Evolutionary conservation across 2,113 vertebrate species (phyloP).

Genomic region (Archilochus colubris): DNA sequence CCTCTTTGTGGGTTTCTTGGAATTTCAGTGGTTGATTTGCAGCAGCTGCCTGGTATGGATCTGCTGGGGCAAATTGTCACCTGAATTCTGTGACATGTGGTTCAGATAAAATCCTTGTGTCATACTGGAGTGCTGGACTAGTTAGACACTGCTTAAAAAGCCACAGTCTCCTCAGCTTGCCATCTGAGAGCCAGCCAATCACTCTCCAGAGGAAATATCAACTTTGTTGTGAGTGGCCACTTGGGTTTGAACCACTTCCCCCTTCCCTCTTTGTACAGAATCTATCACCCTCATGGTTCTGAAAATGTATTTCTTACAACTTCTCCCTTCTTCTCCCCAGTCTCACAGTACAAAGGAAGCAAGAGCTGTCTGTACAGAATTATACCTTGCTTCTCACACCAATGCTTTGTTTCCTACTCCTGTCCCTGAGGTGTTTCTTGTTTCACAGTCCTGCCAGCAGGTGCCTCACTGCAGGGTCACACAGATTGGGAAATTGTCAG

Average conservation of each 20-base stretch:
- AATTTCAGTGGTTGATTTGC: neutral
- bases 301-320: neutral
- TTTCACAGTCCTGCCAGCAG: neutral
- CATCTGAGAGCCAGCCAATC: neutral
- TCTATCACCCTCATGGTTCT: neutral
- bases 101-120: neutral
- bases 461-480: neutral
- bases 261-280: neutral
- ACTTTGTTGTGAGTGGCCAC: neutral
- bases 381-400: neutral
- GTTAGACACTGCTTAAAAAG: neutral
- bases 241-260: conserved; percentile 8
- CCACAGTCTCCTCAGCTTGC: neutral
- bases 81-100: neutral
- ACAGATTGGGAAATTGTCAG: neutral
- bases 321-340: neutral
- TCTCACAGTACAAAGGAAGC: neutral
- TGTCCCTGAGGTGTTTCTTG: neutral
- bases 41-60: neutral
- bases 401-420: fast-evolving
- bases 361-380: neutral
- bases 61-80: neutral
- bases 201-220: neutral
- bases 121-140: neutral
- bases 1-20: neutral